Conservation (phyloP, 2,888 invertebrate species). For the Seira sanloemensis region DNA sequence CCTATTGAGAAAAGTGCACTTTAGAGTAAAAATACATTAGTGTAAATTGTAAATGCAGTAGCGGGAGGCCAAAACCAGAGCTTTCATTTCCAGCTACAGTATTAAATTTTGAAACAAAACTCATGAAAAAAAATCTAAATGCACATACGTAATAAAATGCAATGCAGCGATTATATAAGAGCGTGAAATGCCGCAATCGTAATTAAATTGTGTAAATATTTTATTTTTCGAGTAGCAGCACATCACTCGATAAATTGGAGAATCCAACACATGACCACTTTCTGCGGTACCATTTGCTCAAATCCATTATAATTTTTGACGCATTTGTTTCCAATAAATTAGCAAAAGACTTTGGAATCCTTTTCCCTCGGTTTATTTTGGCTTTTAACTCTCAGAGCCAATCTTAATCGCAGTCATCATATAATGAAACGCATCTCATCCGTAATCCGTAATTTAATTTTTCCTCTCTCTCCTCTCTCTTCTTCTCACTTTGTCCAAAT, state of each 20-base stretch:
- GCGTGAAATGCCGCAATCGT: neutral
- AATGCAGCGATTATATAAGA: neutral
- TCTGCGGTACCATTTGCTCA: no score
- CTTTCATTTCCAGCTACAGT: no score
- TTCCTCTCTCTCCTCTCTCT: neutral
- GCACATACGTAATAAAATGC: neutral
- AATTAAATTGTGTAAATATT: neutral
- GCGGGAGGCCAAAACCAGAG: no score
- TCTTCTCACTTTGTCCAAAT: neutral
- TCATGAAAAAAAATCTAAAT: no score
- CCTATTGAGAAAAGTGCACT: no score
- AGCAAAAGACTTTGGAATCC: neutral
- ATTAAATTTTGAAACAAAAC: no score
- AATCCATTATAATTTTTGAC: neutral
- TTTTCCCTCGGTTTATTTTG: neutral
- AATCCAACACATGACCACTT: no score
- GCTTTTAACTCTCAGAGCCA: no score
- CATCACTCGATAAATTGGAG: neutral
- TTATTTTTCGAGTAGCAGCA: neutral
- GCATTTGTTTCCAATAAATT: constrained; percentile 1
- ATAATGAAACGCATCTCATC: neutral
- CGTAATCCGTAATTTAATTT: neutral
- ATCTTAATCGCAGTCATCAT: no score
- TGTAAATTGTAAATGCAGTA: no score
- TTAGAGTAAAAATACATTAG: no score